phyloP scores from a whole-genome alignment of 2,888 invertebrate genomes.

The Drosophila prolongata region DNA sequence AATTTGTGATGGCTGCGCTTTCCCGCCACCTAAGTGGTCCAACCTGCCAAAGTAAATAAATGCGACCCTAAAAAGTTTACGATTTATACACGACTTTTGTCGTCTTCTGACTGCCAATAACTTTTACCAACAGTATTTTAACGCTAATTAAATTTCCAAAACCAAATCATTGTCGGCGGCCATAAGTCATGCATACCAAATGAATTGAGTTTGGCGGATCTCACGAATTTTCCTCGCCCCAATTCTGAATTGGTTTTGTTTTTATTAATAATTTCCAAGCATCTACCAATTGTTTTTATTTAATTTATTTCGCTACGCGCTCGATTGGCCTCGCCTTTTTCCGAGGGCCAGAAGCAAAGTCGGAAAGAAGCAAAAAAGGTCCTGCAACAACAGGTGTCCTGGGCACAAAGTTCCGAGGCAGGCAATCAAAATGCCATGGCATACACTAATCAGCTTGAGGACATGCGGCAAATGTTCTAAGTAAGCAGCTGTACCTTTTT shows the following conservation, averaged over 20 bases:
- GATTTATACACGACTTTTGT: conserved; percentile 41
- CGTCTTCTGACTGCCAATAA: conserved; percentile 40
- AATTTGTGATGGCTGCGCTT: conserved; percentile 35
- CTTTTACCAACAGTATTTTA: conserved; percentile 56
- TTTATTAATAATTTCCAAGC: conserved; percentile 35
- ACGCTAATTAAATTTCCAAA: conserved; percentile 66
- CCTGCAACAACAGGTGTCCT: conserved; percentile 48
- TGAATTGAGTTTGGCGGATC: conserved; percentile 48
- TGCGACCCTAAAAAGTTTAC: conserved; percentile 53
- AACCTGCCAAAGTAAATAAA: conserved; percentile 51
- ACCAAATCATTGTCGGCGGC: conserved; percentile 32
- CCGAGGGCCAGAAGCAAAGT: conserved; percentile 12
- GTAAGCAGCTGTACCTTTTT: conserved; percentile 5
- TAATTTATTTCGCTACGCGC: conserved; percentile 70
- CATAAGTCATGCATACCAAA: conserved; percentile 68
- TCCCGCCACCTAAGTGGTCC: conserved; percentile 6
- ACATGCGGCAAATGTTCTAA: conserved; percentile 28
- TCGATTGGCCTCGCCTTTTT: conserved; percentile 47
- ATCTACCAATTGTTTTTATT: conserved; percentile 60
- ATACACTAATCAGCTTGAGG: conserved; percentile 51
- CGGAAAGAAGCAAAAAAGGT: conserved; percentile 12
- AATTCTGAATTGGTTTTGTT: conserved; percentile 10
- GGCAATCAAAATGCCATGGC: conserved; percentile 57
- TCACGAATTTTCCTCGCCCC: conserved; percentile 8
- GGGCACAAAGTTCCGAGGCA: conserved; percentile 21